Evolutionary conservation across 2,888 invertebrate species (phyloP).

Genomic region (Thymelicus lineola): DNA sequence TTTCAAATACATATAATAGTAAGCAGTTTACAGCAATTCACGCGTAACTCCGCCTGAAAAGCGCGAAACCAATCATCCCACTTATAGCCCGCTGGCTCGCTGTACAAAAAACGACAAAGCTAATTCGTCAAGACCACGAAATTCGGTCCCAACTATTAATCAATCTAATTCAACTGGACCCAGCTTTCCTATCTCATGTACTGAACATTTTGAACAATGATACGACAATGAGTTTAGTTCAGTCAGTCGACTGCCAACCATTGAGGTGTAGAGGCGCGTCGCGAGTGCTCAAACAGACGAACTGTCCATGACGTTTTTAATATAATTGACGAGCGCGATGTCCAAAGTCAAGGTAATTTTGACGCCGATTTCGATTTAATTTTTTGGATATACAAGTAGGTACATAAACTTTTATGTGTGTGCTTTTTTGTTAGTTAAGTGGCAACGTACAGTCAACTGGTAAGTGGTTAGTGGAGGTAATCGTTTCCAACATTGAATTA

Average conservation of each 20-base stretch:
- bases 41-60: background rate
- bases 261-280: slow-evolving; percentile 40
- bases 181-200: slow-evolving; percentile 40
- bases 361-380: slow-evolving; percentile 25
- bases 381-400: slow-evolving; percentile 3
- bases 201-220: slow-evolving; percentile 16
- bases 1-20: too few species aligned
- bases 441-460: background rate
- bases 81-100: background rate
- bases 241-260: slow-evolving; percentile 43
- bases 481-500: slow-evolving; percentile 6
- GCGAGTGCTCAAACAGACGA: slow-evolving; percentile 35
- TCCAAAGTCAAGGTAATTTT: slow-evolving; percentile 72
- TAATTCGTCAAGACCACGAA: slow-evolving; percentile 36
- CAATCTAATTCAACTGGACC: slow-evolving; percentile 40
- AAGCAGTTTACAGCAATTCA: background rate
- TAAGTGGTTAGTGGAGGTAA: slow-evolving; percentile 17
- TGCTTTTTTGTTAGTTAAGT: slow-evolving; percentile 9
- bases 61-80: slow-evolving; percentile 15
- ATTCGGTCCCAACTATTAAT: slow-evolving; percentile 41
- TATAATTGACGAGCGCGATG: slow-evolving; percentile 59
- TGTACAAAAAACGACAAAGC: slow-evolving; percentile 26
- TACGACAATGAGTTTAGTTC: slow-evolving; percentile 17
- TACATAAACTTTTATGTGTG: slow-evolving; percentile 37
- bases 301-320: slow-evolving; percentile 47